phyloP scores from a whole-genome alignment of 2,113 vertebrate species.

The Hydropotes inermis region DNA sequence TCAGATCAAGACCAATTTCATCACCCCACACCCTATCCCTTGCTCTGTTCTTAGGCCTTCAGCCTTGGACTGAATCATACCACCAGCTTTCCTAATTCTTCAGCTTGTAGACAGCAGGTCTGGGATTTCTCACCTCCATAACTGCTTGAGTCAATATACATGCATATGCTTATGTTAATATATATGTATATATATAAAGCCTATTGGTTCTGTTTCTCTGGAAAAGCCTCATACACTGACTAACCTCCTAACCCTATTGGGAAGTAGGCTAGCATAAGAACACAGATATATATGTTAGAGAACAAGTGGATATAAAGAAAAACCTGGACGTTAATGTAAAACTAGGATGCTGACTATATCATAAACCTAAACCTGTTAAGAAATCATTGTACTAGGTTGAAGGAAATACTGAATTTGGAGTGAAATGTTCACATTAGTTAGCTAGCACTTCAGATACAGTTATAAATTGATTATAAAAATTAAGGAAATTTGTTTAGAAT shows the following conservation, averaged over 20 bases:
- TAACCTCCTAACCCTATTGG: background rate
- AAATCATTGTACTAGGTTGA: background rate
- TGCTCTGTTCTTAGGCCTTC: background rate
- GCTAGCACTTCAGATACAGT: background rate
- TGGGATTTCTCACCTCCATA: background rate
- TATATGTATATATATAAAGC: background rate
- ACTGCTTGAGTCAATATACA: background rate
- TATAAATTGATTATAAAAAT: background rate
- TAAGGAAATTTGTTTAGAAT: background rate
- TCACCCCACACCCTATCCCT: background rate
- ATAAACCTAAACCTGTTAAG: background rate
- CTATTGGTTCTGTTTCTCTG: background rate
- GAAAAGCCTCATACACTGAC: background rate
- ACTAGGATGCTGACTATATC: background rate
- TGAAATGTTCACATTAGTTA: background rate
- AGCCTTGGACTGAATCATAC: background rate
- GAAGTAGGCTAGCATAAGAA: background rate
- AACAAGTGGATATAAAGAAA: background rate
- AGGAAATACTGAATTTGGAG: background rate
- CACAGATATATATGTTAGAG: background rate
- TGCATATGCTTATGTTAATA: background rate
- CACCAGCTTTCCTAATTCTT: background rate
- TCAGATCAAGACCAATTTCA: background rate
- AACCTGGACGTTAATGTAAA: background rate
- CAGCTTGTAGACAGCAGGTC: background rate